A percentile compares a stretch with the other conserved stretches of the same genome.
phyloP scores from a whole-genome alignment of 1,140 invertebrate species.

The Globodera rostochiensis region DNA sequence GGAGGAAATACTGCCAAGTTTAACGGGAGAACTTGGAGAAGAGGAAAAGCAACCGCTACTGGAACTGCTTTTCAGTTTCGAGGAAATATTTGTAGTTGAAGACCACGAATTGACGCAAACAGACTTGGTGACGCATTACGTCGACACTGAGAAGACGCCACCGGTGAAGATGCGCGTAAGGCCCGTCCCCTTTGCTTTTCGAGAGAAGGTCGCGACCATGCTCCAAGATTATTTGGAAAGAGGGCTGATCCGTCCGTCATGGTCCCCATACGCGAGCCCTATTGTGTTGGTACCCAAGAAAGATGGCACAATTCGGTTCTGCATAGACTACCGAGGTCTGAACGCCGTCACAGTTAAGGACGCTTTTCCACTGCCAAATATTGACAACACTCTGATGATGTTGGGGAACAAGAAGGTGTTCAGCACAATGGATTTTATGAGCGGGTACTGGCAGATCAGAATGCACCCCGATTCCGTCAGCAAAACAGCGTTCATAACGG shows the following conservation, averaged over 20 bases:
- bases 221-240: conserved; percentile 2
- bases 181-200: not conserved
- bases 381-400: conserved; percentile 56
- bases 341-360: conserved; percentile 67
- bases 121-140: conserved; percentile 51
- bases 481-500: conserved; percentile 44
- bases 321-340: conserved; percentile 68
- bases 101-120: conserved; percentile 69
- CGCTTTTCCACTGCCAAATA: conserved; percentile 67
- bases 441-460: conserved; percentile 44
- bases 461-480: conserved; percentile 22
- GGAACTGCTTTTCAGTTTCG: not conserved
- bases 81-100: conserved; percentile 66
- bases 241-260: conserved; percentile 25
- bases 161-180: conserved; percentile 36
- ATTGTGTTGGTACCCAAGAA: conserved; percentile 70
- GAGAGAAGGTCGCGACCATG: conserved; percentile 7
- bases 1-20: not conserved
- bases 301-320: conserved; percentile 66
- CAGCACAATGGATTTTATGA: conserved; percentile 61
- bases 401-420: conserved; percentile 60
- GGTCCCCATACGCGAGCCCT: conserved; percentile 67
- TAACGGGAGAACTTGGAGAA: not conserved
- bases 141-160: conserved; percentile 52
- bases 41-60: not conserved